Percentiles rank a stretch among this genome's conserved stretches.
These are phyloP conservation scores for Sinopyrophorus schimmeli DNA, from an alignment of 2,888 invertebrate genomes.

Conservation along the genomic window DNA sequence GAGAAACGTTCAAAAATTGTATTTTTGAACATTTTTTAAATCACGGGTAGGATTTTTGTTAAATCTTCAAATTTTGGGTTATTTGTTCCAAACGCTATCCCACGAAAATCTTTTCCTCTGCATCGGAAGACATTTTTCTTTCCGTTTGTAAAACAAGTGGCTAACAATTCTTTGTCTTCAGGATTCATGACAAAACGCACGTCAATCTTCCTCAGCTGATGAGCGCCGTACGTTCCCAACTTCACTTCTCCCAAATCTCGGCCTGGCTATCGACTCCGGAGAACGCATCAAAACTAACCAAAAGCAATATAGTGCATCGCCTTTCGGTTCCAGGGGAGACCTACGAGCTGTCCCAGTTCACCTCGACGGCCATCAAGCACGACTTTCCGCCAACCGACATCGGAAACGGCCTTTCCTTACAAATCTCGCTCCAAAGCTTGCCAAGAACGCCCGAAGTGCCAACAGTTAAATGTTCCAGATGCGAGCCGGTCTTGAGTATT, in stretches of 20 bases:
- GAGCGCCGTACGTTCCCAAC: slow-evolving; percentile 90
- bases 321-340: slow-evolving; percentile 70
- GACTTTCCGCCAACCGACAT: slow-evolving; percentile 73
- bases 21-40: too few relatives aligned
- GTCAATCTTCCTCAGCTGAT: slow-evolving; percentile 74
- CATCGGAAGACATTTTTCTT: too few relatives aligned
- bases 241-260: slow-evolving; percentile 95
- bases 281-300: slow-evolving; percentile 47
- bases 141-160: too few relatives aligned
- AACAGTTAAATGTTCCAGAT: slow-evolving; percentile 58
- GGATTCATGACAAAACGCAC: slow-evolving; percentile 56
- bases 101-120: too few relatives aligned
- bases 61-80: too few relatives aligned
- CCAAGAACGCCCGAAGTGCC: slow-evolving; percentile 78
- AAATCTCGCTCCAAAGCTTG: slow-evolving; percentile 67
- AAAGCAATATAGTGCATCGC: slow-evolving; percentile 66
- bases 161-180: too few relatives aligned
- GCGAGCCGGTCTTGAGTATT: slow-evolving; percentile 36
- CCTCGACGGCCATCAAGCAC: slow-evolving; percentile 65
- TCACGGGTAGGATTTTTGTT: too few relatives aligned
- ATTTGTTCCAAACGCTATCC: too few relatives aligned
- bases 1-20: too few relatives aligned
- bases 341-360: slow-evolving; percentile 59
- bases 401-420: slow-evolving; percentile 65
- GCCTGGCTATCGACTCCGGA: slow-evolving; percentile 76